Evolutionary conservation across 2,888 invertebrate species (phyloP).

Genomic region (Cosmia pyralina): DNA sequence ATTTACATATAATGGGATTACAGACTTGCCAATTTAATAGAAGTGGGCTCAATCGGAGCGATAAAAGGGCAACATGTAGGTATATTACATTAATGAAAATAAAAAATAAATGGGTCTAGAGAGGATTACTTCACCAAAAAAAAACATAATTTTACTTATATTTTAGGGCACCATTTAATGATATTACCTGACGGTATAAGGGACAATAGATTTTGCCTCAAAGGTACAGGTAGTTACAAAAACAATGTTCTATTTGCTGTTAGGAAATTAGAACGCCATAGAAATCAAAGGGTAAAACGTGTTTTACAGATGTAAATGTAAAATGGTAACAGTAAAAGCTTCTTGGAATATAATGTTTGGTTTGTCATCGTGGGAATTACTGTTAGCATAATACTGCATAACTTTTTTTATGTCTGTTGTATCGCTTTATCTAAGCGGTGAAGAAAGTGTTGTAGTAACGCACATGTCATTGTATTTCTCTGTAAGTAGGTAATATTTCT

Average conservation of each 20-base stretch:
- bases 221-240: slow-evolving; percentile 56
- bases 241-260: slow-evolving; percentile 43
- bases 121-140: slow-evolving; percentile 43
- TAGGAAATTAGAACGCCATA: slow-evolving; percentile 26
- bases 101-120: slow-evolving; percentile 4
- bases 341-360: slow-evolving; percentile 52
- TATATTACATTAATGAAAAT: slow-evolving; percentile 33
- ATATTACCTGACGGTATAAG: slow-evolving; percentile 53
- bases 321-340: slow-evolving; percentile 47
- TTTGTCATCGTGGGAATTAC: slow-evolving; percentile 56
- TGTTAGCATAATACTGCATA: slow-evolving; percentile 11
- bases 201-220: slow-evolving; percentile 51
- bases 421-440: slow-evolving; percentile 12
- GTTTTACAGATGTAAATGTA: slow-evolving; percentile 44
- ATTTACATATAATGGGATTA: slow-evolving; percentile 40
- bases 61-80: slow-evolving; percentile 30
- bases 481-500: background rate
- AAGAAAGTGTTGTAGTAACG: slow-evolving; percentile 10
- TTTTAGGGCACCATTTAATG: slow-evolving; percentile 37
- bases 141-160: slow-evolving; percentile 6
- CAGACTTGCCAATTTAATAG: slow-evolving; percentile 31
- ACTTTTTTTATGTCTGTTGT: slow-evolving; percentile 15
- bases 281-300: slow-evolving; percentile 26
- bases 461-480: slow-evolving; percentile 24
- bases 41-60: slow-evolving; percentile 12